Conservation (phyloP, 1,140 invertebrate species). For the Galleria mellonella region DNA sequence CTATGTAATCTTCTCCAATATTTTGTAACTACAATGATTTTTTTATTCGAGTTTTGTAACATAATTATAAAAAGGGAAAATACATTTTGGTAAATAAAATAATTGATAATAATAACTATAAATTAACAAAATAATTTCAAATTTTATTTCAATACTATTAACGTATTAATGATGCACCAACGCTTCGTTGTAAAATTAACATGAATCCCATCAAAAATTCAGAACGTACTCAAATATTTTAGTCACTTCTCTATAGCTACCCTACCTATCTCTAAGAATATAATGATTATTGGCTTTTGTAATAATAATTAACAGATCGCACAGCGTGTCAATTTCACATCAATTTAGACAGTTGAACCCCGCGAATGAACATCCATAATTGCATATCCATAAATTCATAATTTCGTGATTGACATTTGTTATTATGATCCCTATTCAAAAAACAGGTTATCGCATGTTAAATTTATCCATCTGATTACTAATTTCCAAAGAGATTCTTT, state of each 20-base stretch:
- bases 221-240: too few species aligned
- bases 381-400: constrained; percentile 33
- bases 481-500: constrained; percentile 7
- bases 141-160: too few species aligned
- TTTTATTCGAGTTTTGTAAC: too few species aligned
- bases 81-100: too few species aligned
- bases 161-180: constrained; percentile 45
- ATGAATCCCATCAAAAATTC: constrained; percentile 3
- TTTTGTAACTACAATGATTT: too few species aligned
- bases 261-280: too few species aligned
- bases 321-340: constrained; percentile 47
- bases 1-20: too few species aligned
- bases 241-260: too few species aligned
- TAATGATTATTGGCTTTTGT: constrained; percentile 11
- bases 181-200: constrained; percentile 61
- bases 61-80: too few species aligned
- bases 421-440: constrained; percentile 25
- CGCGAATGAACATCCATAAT: constrained; percentile 16
- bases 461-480: constrained; percentile 27
- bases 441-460: constrained; percentile 47
- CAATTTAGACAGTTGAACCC: constrained; percentile 38
- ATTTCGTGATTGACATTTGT: constrained; percentile 55
- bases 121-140: too few species aligned
- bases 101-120: too few species aligned
- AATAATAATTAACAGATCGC: constrained; percentile 52